Base-by-base conservation (phyloP, 2,113 vertebrate species). In the Apeltes quadracus region DNA sequence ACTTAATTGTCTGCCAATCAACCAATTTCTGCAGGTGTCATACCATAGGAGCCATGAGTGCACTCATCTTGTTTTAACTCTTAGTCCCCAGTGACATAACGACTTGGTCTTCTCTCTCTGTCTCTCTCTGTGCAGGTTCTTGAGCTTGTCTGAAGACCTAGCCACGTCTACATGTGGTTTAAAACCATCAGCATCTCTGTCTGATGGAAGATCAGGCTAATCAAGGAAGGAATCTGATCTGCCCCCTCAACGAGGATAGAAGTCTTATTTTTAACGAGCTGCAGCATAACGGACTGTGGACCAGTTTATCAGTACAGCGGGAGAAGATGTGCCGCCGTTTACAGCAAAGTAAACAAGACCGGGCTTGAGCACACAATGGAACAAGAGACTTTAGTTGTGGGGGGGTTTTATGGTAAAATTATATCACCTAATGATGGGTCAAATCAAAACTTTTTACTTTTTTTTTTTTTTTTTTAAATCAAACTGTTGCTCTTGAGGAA, bases 101-200 rank as follows among this genome's bases (percentile, higher is more conserved):
- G 8, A 14, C 2, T 69, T 8, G 23, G 1, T 29, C 4, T 27
- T 67, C 57, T 63, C 51, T 77, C 25, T 70, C 82, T 34, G 27
- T 69, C 56, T 63, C 51, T 77, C 25, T 70, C 82, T 34, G 2
- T 43, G 57, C 87, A 98, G 97, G 97, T 98, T 87, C 95, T 98
- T 75, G 97, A 98, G 89, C 94, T 99, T 55, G 96, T 97, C 88
- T 98, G 95, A 98, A 76, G 77, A 53, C 66, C 76, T 10, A 7
- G 6, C 38, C 9, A 1, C 2, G 59, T 44, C 80, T 61, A 57
- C 72, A 27, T 16, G 43, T 63, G 32, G 48, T 27, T 63, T 14
- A 55, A 25, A 76, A 76, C 69, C 50, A 2, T 77, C 69, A 53
- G 66, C 65, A 58, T 80, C 46, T 61, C 25, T 69, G 57, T 66